phyloP scores from a whole-genome alignment of 2,888 invertebrate genomes.

The Coleophora deauratella region DNA sequence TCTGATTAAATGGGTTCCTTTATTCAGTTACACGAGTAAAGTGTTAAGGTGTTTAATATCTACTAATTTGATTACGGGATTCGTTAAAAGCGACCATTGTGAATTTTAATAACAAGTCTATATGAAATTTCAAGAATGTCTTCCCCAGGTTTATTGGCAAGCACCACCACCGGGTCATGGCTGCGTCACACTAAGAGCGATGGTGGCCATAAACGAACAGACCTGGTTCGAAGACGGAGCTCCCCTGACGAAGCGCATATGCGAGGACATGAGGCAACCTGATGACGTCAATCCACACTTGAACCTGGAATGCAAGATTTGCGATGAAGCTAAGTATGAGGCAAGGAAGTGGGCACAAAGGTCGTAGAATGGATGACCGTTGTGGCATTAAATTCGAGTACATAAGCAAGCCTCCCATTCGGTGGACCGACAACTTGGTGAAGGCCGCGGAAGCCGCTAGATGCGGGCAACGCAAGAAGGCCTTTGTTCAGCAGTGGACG shows the following conservation, averaged over 20 bases:
- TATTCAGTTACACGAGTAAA: too few relatives aligned
- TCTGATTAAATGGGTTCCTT: too few relatives aligned
- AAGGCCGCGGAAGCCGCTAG: too few relatives aligned
- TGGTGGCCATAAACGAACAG: conserved; percentile 55
- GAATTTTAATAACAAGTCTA: too few relatives aligned
- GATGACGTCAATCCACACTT: conserved; percentile 52
- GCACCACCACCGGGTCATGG: conserved; percentile 55
- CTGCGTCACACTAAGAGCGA: conserved; percentile 54
- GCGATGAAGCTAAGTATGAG: conserved; percentile 66
- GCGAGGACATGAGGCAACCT: conserved; percentile 57
- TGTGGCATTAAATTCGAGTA: background rate
- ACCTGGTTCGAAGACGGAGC: conserved; percentile 57
- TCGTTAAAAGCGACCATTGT: too few relatives aligned
- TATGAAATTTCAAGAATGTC: too few relatives aligned
- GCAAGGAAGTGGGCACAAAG: conserved; percentile 21
- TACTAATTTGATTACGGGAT: too few relatives aligned
- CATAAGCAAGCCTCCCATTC: too few relatives aligned
- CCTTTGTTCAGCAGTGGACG: too few relatives aligned
- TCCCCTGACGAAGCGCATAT: conserved; percentile 43
- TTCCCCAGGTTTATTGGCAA: conserved; percentile 54
- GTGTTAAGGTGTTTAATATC: too few relatives aligned
- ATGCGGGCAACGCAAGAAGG: too few relatives aligned
- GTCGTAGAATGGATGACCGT: background rate
- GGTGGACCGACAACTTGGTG: too few relatives aligned
- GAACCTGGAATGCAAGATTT: conserved; percentile 50